These are phyloP conservation scores for Lagopus muta DNA, from an alignment of 2,113 vertebrate genomes.

Conservation along the genomic window DNA sequence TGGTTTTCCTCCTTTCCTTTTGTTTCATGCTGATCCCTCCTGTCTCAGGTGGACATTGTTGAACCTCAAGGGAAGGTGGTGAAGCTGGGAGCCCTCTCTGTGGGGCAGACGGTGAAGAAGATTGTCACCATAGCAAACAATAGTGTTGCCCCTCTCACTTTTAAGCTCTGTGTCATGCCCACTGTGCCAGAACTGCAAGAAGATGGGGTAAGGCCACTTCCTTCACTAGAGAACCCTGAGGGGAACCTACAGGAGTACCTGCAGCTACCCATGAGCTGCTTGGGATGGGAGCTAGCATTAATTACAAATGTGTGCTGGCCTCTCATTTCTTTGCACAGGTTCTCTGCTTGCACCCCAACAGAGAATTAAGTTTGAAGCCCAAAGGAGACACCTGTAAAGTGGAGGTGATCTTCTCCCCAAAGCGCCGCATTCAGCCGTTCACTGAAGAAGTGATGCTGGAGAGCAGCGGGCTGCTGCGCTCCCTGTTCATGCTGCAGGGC, in stretches of 20 bases:
- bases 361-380: constrained; percentile 76
- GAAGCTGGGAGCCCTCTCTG: constrained; percentile 81
- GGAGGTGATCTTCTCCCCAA: constrained; percentile 83
- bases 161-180: constrained; percentile 72
- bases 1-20: background rate
- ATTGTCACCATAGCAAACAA: constrained; percentile 81
- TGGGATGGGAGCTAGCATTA: background rate
- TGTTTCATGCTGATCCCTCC: background rate
- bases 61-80: constrained; percentile 80
- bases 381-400: constrained; percentile 75
- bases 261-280: background rate
- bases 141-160: constrained; percentile 76
- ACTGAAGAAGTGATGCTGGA: constrained; percentile 81
- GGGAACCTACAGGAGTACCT: too few species aligned
- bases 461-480: constrained; percentile 72
- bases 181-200: constrained; percentile 72
- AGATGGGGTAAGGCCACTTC: constrained; percentile 73
- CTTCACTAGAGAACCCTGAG: background rate
- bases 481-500: constrained; percentile 84
- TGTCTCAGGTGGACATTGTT: constrained; percentile 80
- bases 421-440: constrained; percentile 75
- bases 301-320: background rate
- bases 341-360: constrained; percentile 74
- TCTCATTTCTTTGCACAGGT: constrained; percentile 55
- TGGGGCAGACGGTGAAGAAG: constrained; percentile 81